Evolutionary conservation across 2,113 vertebrate genomes (phyloP), one percentile per base, ranked within the genome.

Genomic region (Girardinichthys multiradiatus): DNA sequence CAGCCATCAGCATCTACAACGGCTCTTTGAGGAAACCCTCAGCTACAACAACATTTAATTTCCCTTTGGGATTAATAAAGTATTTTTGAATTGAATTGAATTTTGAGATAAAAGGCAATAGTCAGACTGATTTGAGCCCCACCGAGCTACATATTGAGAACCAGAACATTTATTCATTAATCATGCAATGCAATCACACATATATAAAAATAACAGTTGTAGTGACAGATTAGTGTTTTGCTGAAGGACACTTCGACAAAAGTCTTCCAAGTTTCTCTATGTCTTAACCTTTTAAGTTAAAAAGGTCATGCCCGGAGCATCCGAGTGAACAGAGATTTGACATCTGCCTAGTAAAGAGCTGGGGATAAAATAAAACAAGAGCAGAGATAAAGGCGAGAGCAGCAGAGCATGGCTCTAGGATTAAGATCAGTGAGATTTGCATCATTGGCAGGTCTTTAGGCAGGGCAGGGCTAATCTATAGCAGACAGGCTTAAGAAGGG

Each of bases 371-470:
- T n/a, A 73, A 62, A 85, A 75, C 70, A 70, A 57, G 75, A 76
- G 84, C 81, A 31, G 72, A 74, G 72, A 79, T 68, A 31, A 78
- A 84, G 67, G 72, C 69, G 68, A 77, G 80, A 79, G 86, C 90
- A 91, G 77, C 29, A 68, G 86, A 87, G 91, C 88, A 63, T 87
- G 86, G 80, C 87, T 84, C 57, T 72, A 79, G 92, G 93, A 93
- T 93, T 93, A 91, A 91, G 86, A 94, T 92, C 70, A 77, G 78
- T 30, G 72, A 87, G 90, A 93, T 94, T 90, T 91, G 86, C 91
- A 90, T 92, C 89, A 86, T 85, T 85, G 88, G 87, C 87, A 90
- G 81, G 88, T 92, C 85, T 91, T 87, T 83, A 88, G 77, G 76
- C 74, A 80, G 81, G 80, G 76, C 67, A 75, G 77, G 83, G 85